A percentile compares a stretch with the other conserved stretches of the same genome.
phyloP scores from a whole-genome alignment of 2,888 invertebrate species.

The Rosalia funebris region DNA sequence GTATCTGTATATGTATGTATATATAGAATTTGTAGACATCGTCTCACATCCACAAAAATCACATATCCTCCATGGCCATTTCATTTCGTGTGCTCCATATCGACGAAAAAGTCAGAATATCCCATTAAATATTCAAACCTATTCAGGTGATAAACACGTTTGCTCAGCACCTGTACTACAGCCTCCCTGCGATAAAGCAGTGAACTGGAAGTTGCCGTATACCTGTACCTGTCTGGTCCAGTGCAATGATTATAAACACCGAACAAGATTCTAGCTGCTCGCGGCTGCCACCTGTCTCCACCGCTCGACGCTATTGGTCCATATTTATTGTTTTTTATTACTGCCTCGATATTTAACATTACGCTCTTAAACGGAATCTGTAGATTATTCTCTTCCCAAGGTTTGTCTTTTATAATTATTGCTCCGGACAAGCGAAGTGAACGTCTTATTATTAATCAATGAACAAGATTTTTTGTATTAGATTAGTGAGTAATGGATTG shows the following conservation, averaged over 20 bases:
- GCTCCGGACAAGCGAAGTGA: conserved; percentile 13
- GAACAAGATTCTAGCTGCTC: conserved; percentile 60
- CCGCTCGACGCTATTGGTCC: conserved; percentile 60
- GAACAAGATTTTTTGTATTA: conserved; percentile 26
- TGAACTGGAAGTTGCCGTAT: conserved; percentile 38
- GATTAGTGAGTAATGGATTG: conserved; percentile 13
- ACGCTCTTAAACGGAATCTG: conserved; percentile 47
- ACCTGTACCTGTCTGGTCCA: conserved; percentile 48
- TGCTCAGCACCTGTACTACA: conserved; percentile 20
- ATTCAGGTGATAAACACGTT: not conserved
- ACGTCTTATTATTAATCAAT: conserved; percentile 14
- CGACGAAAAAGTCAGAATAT: too few species aligned
- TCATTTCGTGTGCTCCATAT: too few species aligned
- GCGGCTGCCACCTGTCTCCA: conserved; percentile 62
- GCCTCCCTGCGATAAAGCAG: conserved; percentile 9
- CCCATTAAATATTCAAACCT: not conserved
- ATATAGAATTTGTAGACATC: too few species aligned
- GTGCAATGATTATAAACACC: conserved; percentile 57
- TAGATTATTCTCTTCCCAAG: conserved; percentile 45
- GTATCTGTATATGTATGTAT: too few species aligned
- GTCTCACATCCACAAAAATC: too few species aligned
- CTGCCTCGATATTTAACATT: conserved; percentile 48
- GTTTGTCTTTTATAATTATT: conserved; percentile 35
- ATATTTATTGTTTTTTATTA: conserved; percentile 58
- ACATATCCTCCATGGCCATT: too few species aligned